Percentiles rank a stretch among this genome's conserved stretches.
Conservation (phyloP, 2,888 invertebrate genomes). For the Cheilosia vernalis region DNA sequence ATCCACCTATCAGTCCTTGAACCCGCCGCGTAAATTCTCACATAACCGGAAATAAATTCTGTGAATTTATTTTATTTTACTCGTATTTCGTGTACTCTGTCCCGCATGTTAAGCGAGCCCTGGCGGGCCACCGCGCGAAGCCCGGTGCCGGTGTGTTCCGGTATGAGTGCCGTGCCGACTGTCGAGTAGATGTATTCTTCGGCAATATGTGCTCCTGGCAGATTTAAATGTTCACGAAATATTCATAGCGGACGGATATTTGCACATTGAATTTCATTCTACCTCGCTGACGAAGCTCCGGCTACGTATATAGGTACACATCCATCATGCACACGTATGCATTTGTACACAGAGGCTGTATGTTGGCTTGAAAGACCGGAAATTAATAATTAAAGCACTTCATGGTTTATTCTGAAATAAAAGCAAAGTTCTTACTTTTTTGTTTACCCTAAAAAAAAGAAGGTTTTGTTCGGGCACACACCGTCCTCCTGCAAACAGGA, state of each 20-base stretch:
- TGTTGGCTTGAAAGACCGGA: conserved; percentile 64
- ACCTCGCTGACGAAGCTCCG: conserved; percentile 27
- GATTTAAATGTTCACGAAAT: conserved; percentile 74
- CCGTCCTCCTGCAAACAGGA: conserved; percentile 1
- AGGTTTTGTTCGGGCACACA: conserved; percentile 6
- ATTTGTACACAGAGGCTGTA: conserved; percentile 26
- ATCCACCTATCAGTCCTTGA: conserved; percentile 44
- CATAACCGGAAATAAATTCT: conserved; percentile 74
- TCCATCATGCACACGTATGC: conserved; percentile 49
- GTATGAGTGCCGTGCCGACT: conserved; percentile 20
- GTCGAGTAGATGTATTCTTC: conserved; percentile 34
- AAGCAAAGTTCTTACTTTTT: conserved; percentile 25
- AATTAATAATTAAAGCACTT: conserved; percentile 74
- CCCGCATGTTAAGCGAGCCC: conserved; percentile 37
- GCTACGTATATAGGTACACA: conserved; percentile 5
- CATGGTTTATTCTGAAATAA: conserved; percentile 60
- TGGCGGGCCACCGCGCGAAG: not conserved
- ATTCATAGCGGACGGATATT: conserved; percentile 74
- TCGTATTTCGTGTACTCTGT: not conserved
- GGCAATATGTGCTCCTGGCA: conserved; percentile 72
- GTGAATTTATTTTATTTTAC: conserved; percentile 71
- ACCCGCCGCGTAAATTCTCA: conserved; percentile 72
- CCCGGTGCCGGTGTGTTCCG: conserved; percentile 19
- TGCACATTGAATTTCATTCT: conserved; percentile 70
- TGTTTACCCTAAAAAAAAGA: conserved; percentile 1